phyloP scores from a whole-genome alignment of 2,888 invertebrate genomes.

The Hydrotaea cyrtoneurina region DNA sequence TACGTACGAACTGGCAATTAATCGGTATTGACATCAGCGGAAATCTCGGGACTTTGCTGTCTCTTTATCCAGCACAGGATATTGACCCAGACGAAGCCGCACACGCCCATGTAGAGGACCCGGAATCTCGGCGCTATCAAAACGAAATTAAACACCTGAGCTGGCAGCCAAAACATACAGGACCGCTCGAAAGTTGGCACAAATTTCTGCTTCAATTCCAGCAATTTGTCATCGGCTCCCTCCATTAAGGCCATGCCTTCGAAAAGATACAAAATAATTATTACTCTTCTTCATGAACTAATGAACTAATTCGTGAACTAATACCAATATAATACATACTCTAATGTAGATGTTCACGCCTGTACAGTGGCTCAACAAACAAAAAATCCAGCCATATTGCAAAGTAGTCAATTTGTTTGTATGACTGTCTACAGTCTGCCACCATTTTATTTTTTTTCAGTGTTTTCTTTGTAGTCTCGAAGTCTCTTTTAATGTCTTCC shows the following conservation, averaged over 20 bases:
- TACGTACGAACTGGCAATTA: neutral
- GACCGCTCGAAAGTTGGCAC: constrained; percentile 87
- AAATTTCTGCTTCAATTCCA: constrained; percentile 88
- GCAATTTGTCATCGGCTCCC: constrained; percentile 85
- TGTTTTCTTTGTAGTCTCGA: too few relatives aligned
- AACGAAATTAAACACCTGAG: constrained; percentile 89
- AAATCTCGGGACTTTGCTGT: constrained; percentile 72
- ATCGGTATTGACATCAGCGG: neutral
- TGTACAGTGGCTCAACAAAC: too few relatives aligned
- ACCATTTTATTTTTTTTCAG: too few relatives aligned
- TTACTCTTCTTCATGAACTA: too few relatives aligned
- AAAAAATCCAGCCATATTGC: too few relatives aligned
- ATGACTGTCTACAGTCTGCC: too few relatives aligned
- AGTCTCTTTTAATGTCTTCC: too few relatives aligned
- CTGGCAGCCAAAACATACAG: constrained; percentile 92
- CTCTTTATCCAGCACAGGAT: constrained; percentile 91
- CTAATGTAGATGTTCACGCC: too few relatives aligned
- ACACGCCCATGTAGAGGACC: constrained; percentile 89
- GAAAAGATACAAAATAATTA: neutral
- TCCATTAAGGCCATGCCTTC: constrained; percentile 89
- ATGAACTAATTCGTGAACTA: constrained; percentile 34
- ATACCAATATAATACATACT: too few relatives aligned
- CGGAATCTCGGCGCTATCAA: constrained; percentile 87
- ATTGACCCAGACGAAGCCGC: constrained; percentile 92
- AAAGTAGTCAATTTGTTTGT: too few relatives aligned